Percentiles rank a stretch among this genome's conserved stretches.
Evolutionary conservation across 30 jellyfish, hydroid and myxozoan genomes (phyloP).

Genomic region (Chrysaora quinquecirrha): DNA sequence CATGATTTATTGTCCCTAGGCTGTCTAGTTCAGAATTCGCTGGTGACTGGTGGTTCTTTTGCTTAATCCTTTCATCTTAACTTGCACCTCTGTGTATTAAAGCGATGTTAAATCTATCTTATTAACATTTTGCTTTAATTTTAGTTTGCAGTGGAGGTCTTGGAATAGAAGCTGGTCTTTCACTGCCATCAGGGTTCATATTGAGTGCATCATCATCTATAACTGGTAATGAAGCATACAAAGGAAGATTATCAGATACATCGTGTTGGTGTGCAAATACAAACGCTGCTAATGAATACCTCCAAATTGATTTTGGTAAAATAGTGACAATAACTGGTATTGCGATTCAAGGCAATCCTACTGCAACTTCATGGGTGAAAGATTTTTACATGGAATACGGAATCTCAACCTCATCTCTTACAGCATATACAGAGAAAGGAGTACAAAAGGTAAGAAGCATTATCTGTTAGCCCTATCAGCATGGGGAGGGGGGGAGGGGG

Average conservation of each 20-base stretch:
- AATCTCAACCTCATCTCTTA: constrained; percentile 20
- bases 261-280: constrained; percentile 33
- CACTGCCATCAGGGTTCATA: constrained; percentile 43
- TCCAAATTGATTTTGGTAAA: constrained; percentile 64
- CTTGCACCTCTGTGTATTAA: too few species aligned
- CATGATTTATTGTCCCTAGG: background rate
- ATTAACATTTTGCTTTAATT: background rate
- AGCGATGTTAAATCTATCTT: too few species aligned
- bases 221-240: background rate
- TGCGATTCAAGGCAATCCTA: constrained; percentile 67
- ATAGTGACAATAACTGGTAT: constrained; percentile 51
- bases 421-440: constrained; percentile 37
- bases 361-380: constrained; percentile 52
- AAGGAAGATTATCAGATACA: constrained; percentile 38
- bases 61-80: too few species aligned
- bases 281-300: constrained; percentile 20
- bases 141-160: constrained; percentile 44
- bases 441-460: constrained; percentile 30
- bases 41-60: background rate
- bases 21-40: background rate
- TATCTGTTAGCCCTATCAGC: too few species aligned
- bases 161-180: constrained; percentile 47
- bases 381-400: constrained; percentile 60
- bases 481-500: too few species aligned
- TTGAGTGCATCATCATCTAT: constrained; percentile 39